Evolutionary conservation across 2,113 vertebrate genomes (phyloP).

Genomic region (Tychaedon coryphoeus): DNA sequence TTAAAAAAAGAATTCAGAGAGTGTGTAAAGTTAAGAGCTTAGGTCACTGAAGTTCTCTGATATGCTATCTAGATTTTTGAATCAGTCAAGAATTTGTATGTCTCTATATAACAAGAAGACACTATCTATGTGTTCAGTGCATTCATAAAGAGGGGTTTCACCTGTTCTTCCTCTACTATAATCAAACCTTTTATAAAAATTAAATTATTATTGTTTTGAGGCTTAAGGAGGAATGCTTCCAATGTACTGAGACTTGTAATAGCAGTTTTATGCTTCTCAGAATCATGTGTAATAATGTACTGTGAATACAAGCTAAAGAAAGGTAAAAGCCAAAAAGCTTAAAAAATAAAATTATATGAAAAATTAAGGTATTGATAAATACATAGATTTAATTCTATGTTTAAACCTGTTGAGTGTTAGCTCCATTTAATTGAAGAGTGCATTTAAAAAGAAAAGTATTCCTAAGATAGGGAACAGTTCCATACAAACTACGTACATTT

Average conservation of each 20-base stretch:
- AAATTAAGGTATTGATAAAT: background rate
- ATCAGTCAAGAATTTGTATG: background rate
- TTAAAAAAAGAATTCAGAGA: background rate
- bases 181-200: background rate
- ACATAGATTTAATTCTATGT: background rate
- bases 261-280: background rate
- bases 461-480: background rate
- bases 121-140: background rate
- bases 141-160: background rate
- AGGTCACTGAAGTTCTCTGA: background rate
- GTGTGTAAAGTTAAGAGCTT: background rate
- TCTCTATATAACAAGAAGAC: background rate
- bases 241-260: background rate
- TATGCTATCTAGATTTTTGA: background rate
- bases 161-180: background rate
- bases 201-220: background rate
- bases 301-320: background rate
- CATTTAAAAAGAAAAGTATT: background rate
- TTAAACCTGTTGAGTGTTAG: background rate
- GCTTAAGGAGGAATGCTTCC: background rate
- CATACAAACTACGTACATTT: background rate
- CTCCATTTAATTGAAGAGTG: background rate
- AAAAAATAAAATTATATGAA: background rate
- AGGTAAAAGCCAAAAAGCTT: background rate
- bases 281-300: background rate